A percentile compares a stretch with the other conserved stretches of the same genome.
Conservation (phyloP, 2,797 vertebrate species). For the Etheostoma perlongum region DNA sequence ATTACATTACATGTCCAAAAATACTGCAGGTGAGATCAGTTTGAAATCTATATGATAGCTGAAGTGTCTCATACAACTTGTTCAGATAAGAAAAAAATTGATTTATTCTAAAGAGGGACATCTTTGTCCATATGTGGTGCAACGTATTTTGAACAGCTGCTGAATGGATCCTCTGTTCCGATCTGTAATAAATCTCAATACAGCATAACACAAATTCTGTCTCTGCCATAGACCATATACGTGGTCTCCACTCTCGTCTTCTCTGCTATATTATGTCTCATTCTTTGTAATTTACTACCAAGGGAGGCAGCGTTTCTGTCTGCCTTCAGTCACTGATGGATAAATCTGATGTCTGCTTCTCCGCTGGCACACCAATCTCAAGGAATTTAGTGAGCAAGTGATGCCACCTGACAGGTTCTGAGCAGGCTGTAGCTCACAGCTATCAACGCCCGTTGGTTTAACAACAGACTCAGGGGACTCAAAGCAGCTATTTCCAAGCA, state of each 20-base stretch:
- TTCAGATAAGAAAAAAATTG: neutral
- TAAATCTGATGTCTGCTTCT: slow-evolving; percentile 37
- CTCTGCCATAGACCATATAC: neutral
- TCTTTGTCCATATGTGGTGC: neutral
- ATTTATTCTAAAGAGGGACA: neutral
- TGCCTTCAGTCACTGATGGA: slow-evolving; percentile 39
- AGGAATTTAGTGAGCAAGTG: slow-evolving; percentile 10
- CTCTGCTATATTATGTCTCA: slow-evolving; percentile 31
- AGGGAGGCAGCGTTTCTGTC: slow-evolving; percentile 7
- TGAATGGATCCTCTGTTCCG: neutral
- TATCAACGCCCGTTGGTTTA: slow-evolving; percentile 26
- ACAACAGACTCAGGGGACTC: slow-evolving; percentile 7
- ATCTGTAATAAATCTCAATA: slow-evolving; percentile 11
- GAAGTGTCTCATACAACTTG: neutral
- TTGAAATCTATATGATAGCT: neutral
- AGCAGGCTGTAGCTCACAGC: slow-evolving; percentile 25
- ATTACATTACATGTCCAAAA: neutral
- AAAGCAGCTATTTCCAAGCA: slow-evolving; percentile 37
- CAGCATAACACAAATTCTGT: neutral
- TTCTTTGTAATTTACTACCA: slow-evolving; percentile 39
- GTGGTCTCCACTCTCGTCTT: neutral
- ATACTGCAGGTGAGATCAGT: neutral
- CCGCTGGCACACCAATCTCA: slow-evolving; percentile 3
- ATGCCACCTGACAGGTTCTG: slow-evolving; percentile 37
- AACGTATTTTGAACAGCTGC: neutral